phyloP scores from a whole-genome alignment of 2,113 vertebrate species.

The Ranitomeya imitator region DNA sequence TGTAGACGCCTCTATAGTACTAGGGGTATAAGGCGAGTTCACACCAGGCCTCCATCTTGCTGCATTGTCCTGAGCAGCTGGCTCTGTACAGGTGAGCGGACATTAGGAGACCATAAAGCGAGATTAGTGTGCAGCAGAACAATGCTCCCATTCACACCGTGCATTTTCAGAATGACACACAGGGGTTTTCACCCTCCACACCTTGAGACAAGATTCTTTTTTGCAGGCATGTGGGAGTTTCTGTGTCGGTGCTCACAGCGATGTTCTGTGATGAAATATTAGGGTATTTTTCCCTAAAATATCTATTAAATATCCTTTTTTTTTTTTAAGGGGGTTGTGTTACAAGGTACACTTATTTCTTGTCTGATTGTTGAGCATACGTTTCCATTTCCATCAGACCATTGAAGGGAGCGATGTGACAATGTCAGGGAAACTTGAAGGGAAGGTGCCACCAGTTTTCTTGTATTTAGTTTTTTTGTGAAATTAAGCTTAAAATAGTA shows the following conservation, averaged over 20 bases:
- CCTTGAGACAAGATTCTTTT: not conserved
- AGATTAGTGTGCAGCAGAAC: not conserved
- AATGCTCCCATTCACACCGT: not conserved
- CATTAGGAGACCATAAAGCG: not conserved
- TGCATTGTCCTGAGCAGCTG: not conserved
- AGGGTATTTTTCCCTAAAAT: not conserved
- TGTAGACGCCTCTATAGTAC: not conserved
- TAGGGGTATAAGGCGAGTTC: not conserved
- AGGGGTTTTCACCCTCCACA: not conserved
- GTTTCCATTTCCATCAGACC: no score
- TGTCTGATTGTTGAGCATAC: no score
- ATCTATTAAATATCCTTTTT: no score
- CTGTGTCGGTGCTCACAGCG: not conserved
- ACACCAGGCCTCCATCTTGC: not conserved
- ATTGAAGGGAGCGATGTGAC: no score
- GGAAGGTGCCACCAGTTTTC: no score
- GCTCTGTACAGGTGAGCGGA: not conserved
- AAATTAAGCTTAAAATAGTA: no score
- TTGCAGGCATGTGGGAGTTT: slow-evolving; percentile 13
- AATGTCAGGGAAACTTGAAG: no score
- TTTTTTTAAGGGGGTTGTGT: no score
- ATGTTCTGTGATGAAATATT: not conserved
- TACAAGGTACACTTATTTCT: no score
- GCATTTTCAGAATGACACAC: not conserved
- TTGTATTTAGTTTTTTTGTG: no score